Evolutionary conservation across 1,140 invertebrate species (phyloP), one percentile per base, ranked within the genome.

Genomic region (Contarinia nasturtii): DNA sequence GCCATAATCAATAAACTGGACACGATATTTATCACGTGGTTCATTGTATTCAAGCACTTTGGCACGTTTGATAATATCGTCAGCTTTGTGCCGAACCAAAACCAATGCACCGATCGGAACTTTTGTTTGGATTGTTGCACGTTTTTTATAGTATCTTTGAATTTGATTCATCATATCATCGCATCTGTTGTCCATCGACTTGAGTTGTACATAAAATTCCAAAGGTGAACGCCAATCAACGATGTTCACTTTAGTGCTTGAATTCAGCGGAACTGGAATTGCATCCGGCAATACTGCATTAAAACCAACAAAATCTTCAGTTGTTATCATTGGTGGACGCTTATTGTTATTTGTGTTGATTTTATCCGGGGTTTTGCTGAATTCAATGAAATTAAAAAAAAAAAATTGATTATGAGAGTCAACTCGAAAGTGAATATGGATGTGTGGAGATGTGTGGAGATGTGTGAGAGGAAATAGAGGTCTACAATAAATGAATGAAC

Each of bases 1-100:
- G 27, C 82, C 82, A 54, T 77, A 83, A 63, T 86, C 82, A 1
- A 86, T 67, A 49, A 77, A 84, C 22, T 72, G 70, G 0, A 85
- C 75, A 33, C 72, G 68, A 53, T 74, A 74, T 49, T 72, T 70
- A 8, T 66, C 66, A 21, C 64, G 59, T 48, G 69, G 66, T 15
- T 58, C 57, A 49, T 72, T 70, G 2, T 67, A 56, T 19, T 73
- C 69, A 10, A 74, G 51, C 2, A 85, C 61, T 45, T 72, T 68
- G 2, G 77, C 80, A 37, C 82, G 64, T 59, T 83, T 79, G 7
- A 82, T 60, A 11, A 75, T 74, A 27, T 69, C 67, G 54, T 84
- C 80, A n/a, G 76, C 74, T 2, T 72, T 67, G 54, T 78, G 80
- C 14, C 72, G 61, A 7, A 78, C 80, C 37, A 84, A 68, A 0